These are phyloP conservation scores for Papilio helenus DNA, from an alignment of 1,140 invertebrate genomes.

Conservation along the genomic window DNA sequence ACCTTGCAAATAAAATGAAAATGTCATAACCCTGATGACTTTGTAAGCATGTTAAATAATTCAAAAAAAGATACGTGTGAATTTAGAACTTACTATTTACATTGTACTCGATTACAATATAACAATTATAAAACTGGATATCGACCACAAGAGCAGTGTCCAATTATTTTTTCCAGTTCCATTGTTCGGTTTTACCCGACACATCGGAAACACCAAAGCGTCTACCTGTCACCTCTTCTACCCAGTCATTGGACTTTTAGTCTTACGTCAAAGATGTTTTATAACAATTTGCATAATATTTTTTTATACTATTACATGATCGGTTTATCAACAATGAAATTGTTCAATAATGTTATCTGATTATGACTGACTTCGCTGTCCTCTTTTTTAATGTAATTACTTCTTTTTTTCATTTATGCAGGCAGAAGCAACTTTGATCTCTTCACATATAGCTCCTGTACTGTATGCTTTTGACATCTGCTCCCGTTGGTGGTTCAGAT, in stretches of 20 bases:
- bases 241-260: not conserved
- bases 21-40: not conserved
- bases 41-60: not conserved
- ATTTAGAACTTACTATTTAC: not conserved
- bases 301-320: too few species aligned
- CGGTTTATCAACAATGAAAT: too few species aligned
- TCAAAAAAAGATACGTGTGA: not conserved
- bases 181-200: constrained; percentile 17
- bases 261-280: not conserved
- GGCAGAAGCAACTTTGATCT: not conserved
- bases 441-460: not conserved
- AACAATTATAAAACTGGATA: not conserved
- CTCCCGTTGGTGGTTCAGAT: too few species aligned
- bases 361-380: too few species aligned
- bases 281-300: not conserved
- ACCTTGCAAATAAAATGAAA: not conserved
- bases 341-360: too few species aligned
- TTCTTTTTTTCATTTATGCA: not conserved
- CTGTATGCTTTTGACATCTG: too few species aligned
- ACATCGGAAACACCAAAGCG: not conserved
- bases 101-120: not conserved
- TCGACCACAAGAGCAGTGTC: not conserved
- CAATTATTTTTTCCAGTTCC: not conserved
- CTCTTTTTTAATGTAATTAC: too few species aligned
- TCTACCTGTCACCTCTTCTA: not conserved